Evolutionary conservation across 2,797 vertebrate genomes (phyloP).

Genomic region (Acanthis flammea): DNA sequence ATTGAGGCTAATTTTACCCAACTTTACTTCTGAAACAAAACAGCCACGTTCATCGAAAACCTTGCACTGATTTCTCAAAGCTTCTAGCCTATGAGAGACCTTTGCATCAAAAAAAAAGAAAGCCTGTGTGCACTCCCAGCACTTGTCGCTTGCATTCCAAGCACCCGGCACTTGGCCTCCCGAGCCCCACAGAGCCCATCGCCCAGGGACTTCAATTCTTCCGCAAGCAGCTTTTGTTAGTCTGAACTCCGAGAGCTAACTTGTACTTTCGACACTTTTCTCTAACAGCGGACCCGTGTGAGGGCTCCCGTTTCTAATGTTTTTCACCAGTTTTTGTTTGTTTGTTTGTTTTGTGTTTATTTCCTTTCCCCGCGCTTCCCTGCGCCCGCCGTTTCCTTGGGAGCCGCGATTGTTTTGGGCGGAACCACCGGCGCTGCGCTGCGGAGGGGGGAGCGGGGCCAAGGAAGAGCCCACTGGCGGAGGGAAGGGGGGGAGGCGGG

Average conservation of each 20-base stretch:
- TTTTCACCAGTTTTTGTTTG: background rate
- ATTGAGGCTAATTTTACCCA: background rate
- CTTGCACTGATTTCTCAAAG: background rate
- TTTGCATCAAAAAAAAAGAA: background rate
- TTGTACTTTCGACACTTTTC: fast-evolving
- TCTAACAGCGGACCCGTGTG: background rate
- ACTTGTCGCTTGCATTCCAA: fast-evolving
- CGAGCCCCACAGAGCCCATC: fast-evolving
- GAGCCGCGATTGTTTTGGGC: constrained; percentile 19
- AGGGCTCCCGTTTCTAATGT: fast-evolving
- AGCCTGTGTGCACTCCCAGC: no score
- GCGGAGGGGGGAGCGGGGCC: background rate
- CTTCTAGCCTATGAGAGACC: background rate
- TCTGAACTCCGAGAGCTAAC: fast-evolving
- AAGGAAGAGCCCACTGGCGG: background rate
- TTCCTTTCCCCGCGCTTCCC: background rate
- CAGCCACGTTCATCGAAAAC: fast-evolving
- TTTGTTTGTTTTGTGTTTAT: no score
- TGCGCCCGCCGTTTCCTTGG: background rate
- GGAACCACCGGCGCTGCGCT: background rate
- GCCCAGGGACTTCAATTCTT: background rate
- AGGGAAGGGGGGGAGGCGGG: background rate
- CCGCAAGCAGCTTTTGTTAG: fast-evolving
- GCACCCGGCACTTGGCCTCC: fast-evolving
- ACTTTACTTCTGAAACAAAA: background rate